Evolutionary conservation across 64 coral and sea anemone species (phyloP).

Genomic region (Catalaphyllia jardinei): DNA sequence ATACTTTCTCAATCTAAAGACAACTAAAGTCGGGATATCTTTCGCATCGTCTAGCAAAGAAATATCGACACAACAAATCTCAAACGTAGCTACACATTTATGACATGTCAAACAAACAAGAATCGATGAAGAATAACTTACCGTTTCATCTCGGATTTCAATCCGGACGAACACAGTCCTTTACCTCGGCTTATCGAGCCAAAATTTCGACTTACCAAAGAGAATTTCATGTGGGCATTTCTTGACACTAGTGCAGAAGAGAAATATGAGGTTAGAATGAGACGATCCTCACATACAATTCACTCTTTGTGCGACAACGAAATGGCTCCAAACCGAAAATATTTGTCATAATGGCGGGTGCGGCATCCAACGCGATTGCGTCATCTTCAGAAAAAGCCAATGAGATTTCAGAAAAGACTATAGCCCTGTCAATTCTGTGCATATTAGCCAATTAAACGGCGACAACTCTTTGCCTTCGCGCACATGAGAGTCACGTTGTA

Average conservation of each 20-base stretch:
- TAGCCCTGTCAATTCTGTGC: not conserved
- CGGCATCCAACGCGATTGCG: not conserved
- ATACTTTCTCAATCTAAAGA: not conserved
- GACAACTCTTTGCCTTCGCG: slow-evolving; percentile 16
- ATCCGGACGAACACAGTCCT: not conserved
- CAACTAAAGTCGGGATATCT: not conserved
- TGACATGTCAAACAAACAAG: not conserved
- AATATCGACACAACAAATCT: not conserved
- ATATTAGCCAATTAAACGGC: slow-evolving; percentile 11
- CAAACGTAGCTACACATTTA: not conserved
- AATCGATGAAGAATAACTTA: slow-evolving; percentile 19
- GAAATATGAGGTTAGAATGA: not conserved
- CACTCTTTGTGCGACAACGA: not conserved
- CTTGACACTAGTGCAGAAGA: not conserved
- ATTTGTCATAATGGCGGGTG: not conserved
- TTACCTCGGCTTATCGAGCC: not conserved
- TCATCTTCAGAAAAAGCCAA: slow-evolving; percentile 7
- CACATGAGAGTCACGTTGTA: not conserved
- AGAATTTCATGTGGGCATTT: not conserved
- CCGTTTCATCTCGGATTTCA: slow-evolving; percentile 38
- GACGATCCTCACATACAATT: not conserved
- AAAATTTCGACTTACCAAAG: not conserved
- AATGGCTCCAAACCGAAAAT: not conserved
- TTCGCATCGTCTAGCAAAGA: not conserved
- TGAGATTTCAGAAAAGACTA: slow-evolving; percentile 22